Conservation (phyloP, 2,888 invertebrate species). For the Muschampia plurimacula region DNA sequence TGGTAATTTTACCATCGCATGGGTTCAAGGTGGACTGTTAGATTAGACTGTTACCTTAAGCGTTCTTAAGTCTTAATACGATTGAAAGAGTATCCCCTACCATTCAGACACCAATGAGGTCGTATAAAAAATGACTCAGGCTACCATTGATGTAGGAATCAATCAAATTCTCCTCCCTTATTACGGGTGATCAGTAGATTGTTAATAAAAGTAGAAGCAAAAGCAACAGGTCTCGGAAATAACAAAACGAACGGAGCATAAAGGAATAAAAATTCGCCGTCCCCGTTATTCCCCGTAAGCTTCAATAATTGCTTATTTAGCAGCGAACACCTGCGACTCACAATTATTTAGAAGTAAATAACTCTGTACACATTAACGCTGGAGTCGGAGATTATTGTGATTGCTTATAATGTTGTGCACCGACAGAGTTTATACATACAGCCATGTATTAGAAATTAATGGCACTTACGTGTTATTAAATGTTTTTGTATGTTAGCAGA, state of each 20-base stretch:
- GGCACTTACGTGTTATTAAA: not conserved
- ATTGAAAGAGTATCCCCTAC: too few species aligned
- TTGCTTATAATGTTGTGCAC: not conserved
- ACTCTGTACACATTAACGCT: not conserved
- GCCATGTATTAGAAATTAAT: not conserved
- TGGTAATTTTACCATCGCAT: too few species aligned
- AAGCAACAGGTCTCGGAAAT: not conserved
- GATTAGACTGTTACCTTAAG: too few species aligned
- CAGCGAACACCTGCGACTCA: not conserved
- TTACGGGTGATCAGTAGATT: not conserved
- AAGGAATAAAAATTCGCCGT: not conserved
- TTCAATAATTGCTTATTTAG: conserved; percentile 10
- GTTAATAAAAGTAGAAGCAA: not conserved
- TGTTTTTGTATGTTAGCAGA: too few species aligned
- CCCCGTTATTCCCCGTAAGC: not conserved
- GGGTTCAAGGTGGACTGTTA: too few species aligned
- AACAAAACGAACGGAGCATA: not conserved
- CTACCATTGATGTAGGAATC: too few species aligned
- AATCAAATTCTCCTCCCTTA: too few species aligned
- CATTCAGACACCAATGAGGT: too few species aligned
- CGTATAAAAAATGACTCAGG: too few species aligned
- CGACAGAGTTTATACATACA: too few species aligned
- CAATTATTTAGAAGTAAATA: not conserved
- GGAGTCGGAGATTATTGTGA: not conserved
- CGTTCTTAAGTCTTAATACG: too few species aligned